phyloP scores from a whole-genome alignment of 2,797 vertebrate species.

The Coregonus sp. region DNA sequence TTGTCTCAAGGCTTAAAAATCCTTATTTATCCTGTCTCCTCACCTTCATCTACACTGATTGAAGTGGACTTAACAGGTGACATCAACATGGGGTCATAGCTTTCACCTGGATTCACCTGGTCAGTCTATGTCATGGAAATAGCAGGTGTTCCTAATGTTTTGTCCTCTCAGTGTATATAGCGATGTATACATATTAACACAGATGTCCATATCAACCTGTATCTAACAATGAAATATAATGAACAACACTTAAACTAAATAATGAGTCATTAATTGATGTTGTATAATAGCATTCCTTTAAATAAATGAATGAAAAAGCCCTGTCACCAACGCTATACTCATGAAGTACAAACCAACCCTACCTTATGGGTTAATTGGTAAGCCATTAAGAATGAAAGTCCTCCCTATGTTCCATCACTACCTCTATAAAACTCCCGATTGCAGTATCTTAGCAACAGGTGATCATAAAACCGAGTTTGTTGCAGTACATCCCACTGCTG shows the following conservation, averaged over 20 bases:
- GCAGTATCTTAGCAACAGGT: slow-evolving; percentile 33
- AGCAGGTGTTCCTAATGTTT: too few relatives aligned
- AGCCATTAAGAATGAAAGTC: slow-evolving; percentile 75
- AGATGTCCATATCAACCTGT: not conserved
- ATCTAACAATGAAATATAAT: not conserved
- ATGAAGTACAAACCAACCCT: not conserved
- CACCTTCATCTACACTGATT: too few relatives aligned
- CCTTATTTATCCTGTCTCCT: too few relatives aligned
- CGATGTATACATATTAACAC: too few relatives aligned
- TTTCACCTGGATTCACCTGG: too few relatives aligned
- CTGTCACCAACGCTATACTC: not conserved
- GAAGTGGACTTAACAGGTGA: too few relatives aligned
- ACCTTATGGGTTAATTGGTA: slow-evolving; percentile 56
- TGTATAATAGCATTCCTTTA: not conserved
- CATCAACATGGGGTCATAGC: too few relatives aligned
- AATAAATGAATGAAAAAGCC: not conserved
- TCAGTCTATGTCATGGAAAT: too few relatives aligned
- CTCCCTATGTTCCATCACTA: slow-evolving; percentile 34
- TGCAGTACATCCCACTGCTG: slow-evolving; percentile 19
- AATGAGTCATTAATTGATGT: not conserved
- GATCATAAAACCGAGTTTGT: slow-evolving; percentile 46
- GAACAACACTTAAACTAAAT: not conserved
- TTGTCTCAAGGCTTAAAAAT: too few relatives aligned
- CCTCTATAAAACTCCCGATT: slow-evolving; percentile 62
- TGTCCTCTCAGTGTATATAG: too few relatives aligned